A percentile compares a stretch with the other conserved stretches of the same genome.
Conservation (phyloP, 2,797 vertebrate species). For the Mico argentatus region DNA sequence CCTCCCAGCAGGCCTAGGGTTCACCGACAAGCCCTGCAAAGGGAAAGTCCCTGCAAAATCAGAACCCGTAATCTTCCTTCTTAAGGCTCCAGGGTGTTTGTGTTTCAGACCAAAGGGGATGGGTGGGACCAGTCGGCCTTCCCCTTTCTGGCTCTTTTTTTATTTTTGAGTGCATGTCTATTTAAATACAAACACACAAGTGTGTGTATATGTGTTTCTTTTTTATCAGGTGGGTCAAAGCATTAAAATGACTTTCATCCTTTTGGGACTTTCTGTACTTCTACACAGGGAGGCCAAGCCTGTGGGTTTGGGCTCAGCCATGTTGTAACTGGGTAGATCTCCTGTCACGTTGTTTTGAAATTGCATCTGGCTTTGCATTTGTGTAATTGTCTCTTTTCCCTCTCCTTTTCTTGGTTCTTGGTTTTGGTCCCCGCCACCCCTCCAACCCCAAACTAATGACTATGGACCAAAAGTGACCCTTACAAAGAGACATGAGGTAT, state of each 20-base stretch:
- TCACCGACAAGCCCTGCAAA: not conserved
- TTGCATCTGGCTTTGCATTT: not conserved
- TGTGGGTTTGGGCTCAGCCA: conserved; percentile 28
- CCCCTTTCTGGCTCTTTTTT: conserved; percentile 35
- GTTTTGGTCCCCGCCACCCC: conserved; percentile 5
- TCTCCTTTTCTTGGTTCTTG: conserved; percentile 26
- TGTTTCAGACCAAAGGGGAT: conserved; percentile 29
- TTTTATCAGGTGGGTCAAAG: not conserved
- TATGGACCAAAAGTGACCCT: not conserved
- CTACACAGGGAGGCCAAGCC: not conserved
- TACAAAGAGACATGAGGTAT: not conserved
- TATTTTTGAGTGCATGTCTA: conserved; percentile 65
- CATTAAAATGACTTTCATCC: not conserved
- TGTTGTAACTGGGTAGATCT: conserved; percentile 6
- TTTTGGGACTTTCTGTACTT: not conserved
- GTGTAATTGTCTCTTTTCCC: not conserved
- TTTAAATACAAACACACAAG: conserved; percentile 57
- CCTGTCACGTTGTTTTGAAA: not conserved
- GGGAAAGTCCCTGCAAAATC: conserved; percentile 64
- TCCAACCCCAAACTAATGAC: not conserved
- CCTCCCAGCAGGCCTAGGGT: not conserved
- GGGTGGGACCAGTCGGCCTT: conserved; percentile 47
- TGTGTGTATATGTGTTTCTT: not conserved
- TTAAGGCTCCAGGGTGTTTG: conserved; percentile 42
- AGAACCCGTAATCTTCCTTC: conserved; percentile 20